Base-by-base conservation (phyloP, 2,888 invertebrate species). In the Pollenia amentaria region DNA sequence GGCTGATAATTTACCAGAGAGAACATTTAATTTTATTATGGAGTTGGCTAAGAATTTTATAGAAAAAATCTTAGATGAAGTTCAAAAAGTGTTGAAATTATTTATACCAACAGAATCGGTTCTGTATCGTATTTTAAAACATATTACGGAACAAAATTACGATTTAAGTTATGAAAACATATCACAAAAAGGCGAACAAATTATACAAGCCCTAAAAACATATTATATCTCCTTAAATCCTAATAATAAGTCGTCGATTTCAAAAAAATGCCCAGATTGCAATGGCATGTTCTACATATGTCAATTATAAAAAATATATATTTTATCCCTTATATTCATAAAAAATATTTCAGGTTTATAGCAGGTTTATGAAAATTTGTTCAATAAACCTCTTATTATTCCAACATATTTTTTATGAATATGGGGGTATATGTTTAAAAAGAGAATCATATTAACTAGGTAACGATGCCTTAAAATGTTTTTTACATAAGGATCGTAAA, bases 71-170 rank as follows among this genome's bases (percentile, higher is more conserved):
- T 46, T 89, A 42, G 51, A 87, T 0, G 67, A 88, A 0, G 73
- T 91, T 6, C 57, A 85, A 7, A 8, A 21, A 2, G n/a, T 57
- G 46, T 72, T 91, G 9, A 57, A 64, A 42, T 80, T 89, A 29
- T 89, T 55, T 55, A 89, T 91, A 18, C 57, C 89, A 2, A 86
- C 91, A 0, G 92, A 91, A 83, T 89, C 89, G 9, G 88, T 92
- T 46, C 80, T 92, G 3, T 90, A 84, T 70, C 80, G 78, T 18
- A 89, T 91, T 3, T 38, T 90, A 9, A 44, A 21, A 18, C 21
- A 73, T 1, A 85, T 90, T 38, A 12, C 89, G 57, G 14, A 77
- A 0, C 76, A 88, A 0, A 90, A 82, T 21, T 0, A 0, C 1
- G 42, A 84, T 42, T 7, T 38, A 6, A 16, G 40, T 0, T 2